Percentiles rank a stretch among this genome's conserved stretches.
Evolutionary conservation across 2,888 invertebrate species (phyloP).

Genomic region (Eupeodes luniger): DNA sequence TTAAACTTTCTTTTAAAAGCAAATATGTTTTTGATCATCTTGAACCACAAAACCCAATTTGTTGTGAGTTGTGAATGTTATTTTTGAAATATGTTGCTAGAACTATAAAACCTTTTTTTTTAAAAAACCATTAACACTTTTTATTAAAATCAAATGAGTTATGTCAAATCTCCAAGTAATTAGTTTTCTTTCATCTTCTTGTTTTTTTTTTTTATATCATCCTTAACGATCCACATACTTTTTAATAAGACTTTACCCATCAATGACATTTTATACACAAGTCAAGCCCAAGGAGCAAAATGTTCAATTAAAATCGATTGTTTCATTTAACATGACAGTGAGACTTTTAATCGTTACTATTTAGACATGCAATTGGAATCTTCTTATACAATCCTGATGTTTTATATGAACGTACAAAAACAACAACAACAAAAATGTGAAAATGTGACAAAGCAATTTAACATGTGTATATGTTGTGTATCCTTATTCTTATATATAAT

Average conservation of each 20-base stretch:
- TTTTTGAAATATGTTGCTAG: no score
- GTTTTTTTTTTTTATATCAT: background rate
- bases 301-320: constrained; percentile 67
- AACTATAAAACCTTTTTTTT: no score
- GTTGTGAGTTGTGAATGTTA: no score
- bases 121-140: no score
- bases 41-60: no score
- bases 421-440: no score
- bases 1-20: no score
- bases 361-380: constrained; percentile 59
- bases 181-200: no score
- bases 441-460: constrained; percentile 66
- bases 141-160: no score
- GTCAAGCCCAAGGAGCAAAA: constrained; percentile 46
- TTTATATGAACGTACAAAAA: constrained; percentile 28
- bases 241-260: background rate
- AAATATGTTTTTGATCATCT: no score
- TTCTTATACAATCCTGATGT: constrained; percentile 36
- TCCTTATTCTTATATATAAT: constrained; percentile 16
- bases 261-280: background rate
- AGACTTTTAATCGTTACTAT: constrained; percentile 64
- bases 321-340: constrained; percentile 65
- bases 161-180: no score
- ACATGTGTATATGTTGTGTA: constrained; percentile 54
- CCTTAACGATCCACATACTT: background rate